These are phyloP conservation scores for Sebastes taczanowskii DNA, from an alignment of 2,797 vertebrate genomes.

Conservation along the genomic window DNA sequence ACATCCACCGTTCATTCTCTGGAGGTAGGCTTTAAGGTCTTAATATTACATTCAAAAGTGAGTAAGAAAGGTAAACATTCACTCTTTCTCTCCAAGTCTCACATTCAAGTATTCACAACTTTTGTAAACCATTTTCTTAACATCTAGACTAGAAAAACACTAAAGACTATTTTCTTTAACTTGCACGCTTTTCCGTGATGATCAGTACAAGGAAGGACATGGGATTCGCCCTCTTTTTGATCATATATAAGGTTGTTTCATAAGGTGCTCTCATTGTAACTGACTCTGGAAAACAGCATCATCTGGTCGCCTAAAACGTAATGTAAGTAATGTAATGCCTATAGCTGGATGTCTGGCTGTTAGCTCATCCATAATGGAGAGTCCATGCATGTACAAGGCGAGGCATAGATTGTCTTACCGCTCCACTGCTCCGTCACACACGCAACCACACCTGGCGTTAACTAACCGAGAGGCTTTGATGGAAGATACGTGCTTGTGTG, in stretches of 20 bases:
- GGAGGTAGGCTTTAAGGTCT: conserved; percentile 6
- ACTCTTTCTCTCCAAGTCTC: not conserved
- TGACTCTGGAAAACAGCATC: conserved; percentile 25
- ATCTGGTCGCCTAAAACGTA: conserved; percentile 33
- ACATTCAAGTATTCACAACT: conserved; percentile 1
- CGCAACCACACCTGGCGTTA: conserved; percentile 54
- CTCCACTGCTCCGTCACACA: conserved; percentile 53
- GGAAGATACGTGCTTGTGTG: conserved; percentile 1
- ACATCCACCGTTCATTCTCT: not conserved
- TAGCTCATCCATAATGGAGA: conserved; percentile 72
- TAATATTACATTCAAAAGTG: not conserved
- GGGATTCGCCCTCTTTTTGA: not conserved
- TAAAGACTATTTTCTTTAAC: not conserved
- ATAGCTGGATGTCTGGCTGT: conserved; percentile 61
- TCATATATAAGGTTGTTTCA: not conserved
- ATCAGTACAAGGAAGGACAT: not conserved
- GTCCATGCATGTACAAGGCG: conserved; percentile 60
- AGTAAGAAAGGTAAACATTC: conserved; percentile 1
- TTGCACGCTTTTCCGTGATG: not conserved
- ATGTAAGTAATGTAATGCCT: conserved; percentile 63
- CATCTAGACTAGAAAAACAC: not conserved
- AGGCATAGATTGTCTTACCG: conserved; percentile 66
- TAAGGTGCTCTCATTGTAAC: not conserved
- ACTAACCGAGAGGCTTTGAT: conserved; percentile 30
- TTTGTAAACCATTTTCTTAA: conserved; percentile 9